Base-by-base conservation (phyloP, 2,797 vertebrate genomes). In the Naso thynnoides region DNA sequence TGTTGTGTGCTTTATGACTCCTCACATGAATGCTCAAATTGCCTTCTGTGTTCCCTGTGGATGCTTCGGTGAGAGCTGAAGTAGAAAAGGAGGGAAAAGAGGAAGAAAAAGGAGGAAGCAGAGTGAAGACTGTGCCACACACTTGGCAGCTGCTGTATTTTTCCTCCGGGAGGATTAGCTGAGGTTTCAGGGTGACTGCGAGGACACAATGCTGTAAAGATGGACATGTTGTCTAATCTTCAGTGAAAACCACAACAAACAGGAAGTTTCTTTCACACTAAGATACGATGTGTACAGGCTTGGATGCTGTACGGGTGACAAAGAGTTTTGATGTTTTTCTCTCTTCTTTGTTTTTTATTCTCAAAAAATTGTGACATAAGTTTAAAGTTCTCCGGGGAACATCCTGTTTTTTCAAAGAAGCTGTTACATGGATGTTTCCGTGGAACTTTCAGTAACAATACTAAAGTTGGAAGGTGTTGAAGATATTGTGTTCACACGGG, bases 131-230 rank as follows among this genome's bases (percentile, higher is more conserved):
- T 57, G 55, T 70, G 39, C 21, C 64, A 71, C 68, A 21, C 50
- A 58, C 24, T 23, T 82, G 76, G 72, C 60, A 77, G 60, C 42
- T 18, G 39, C 61, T 49, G 29, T 44, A 15, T 56, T 31, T 70
- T 27, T 26, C 29, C 27, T 71, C 3, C 39, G 14, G 4, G 21
- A 74, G 79, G 80, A 85, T 85, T 75, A 78, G 45, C 63, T 54
- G 80, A 75, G 63, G 64, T 62, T 81, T 88, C 79, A 82, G 73
- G 82, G 77, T 84, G 76, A 78, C 62, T 58, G 74, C 67, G 57
- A 73, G 77, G 86, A 88, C 86, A 75, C 19, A 31, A 60, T 42
- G 69, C 73, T 48, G 70, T 24, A 33, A 21, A 55, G 71, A 70
- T 0, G 31, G 69, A 80, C 65, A 0, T 23, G 18, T 26, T 42